A percentile compares a stretch with the other conserved stretches of the same genome.
phyloP scores from a whole-genome alignment of 30 jellyfish, hydroid and myxozoan genomes.

The Catostylus mosaicus region DNA sequence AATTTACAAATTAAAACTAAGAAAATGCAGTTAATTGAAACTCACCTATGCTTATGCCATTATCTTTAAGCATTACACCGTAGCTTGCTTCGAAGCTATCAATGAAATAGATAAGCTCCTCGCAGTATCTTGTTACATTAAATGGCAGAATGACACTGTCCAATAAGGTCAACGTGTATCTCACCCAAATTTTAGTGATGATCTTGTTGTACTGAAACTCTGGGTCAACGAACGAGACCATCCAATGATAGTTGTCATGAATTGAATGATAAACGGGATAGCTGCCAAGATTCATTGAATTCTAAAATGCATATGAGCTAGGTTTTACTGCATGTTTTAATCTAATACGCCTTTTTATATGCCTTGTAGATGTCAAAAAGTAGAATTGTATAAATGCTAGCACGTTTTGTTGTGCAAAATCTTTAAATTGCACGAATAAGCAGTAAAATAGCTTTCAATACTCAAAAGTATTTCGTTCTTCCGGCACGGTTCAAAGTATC shows the following conservation, averaged over 20 bases:
- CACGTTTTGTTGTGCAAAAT: too few relatives aligned
- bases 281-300: constrained; percentile 58
- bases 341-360: too few relatives aligned
- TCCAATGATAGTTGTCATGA: constrained; percentile 93
- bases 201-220: constrained; percentile 77
- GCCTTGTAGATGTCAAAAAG: too few relatives aligned
- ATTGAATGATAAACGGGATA: constrained; percentile 94
- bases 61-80: constrained; percentile 40
- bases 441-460: too few relatives aligned
- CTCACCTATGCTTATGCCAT: constrained; percentile 75
- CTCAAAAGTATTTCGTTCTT: too few relatives aligned
- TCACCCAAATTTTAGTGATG: constrained; percentile 76
- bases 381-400: too few relatives aligned
- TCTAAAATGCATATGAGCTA: too few relatives aligned
- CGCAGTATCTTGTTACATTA: constrained; percentile 81
- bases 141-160: constrained; percentile 81
- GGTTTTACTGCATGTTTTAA: too few relatives aligned
- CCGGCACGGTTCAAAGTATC: too few relatives aligned
- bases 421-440: too few relatives aligned
- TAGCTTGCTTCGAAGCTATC: constrained; percentile 62
- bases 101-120: constrained; percentile 54
- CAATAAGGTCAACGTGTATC: constrained; percentile 66
- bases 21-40: too few relatives aligned
- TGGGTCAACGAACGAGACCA: constrained; percentile 90
- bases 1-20: too few relatives aligned